Conservation (phyloP, 2,888 invertebrate genomes). For the Asteroscopus sphinx region DNA sequence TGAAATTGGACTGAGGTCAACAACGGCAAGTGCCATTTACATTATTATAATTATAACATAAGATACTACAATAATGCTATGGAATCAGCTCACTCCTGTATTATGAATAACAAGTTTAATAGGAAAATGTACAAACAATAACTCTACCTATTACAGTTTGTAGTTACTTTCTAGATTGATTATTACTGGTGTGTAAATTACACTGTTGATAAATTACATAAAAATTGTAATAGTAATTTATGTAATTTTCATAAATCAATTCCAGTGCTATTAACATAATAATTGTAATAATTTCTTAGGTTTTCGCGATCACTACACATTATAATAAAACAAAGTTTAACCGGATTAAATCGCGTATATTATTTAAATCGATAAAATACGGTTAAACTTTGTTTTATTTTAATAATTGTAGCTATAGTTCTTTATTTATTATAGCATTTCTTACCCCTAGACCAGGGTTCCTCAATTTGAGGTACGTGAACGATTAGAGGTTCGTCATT, state of each 20-base stretch:
- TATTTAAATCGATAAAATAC: too few species aligned
- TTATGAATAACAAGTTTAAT: constrained; percentile 35
- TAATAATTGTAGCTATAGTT: too few species aligned
- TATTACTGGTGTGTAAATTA: constrained; percentile 29
- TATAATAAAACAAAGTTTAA: too few species aligned
- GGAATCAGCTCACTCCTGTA: constrained; percentile 34
- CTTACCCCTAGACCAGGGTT: constrained; percentile 5
- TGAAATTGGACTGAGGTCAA: constrained; percentile 60
- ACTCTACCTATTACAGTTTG: constrained; percentile 17
- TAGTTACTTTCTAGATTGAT: constrained; percentile 30
- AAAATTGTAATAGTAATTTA: constrained; percentile 28
- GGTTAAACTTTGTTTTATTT: too few species aligned
- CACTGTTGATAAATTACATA: constrained; percentile 32
- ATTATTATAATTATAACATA: constrained; percentile 42
- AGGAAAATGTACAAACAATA: constrained; percentile 22
- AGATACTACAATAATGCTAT: constrained; percentile 40
- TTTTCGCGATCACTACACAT: too few species aligned
- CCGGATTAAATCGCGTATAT: not conserved
- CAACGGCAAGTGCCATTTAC: constrained; percentile 40
- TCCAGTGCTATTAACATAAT: constrained; percentile 18
- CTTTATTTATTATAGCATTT: too few species aligned
- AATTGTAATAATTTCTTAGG: constrained; percentile 11
- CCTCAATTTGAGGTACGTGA: too few species aligned
- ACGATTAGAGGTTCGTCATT: too few species aligned
- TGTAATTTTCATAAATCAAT: constrained; percentile 43